Evolutionary conservation across 2,113 vertebrate species (phyloP), one percentile per base, ranked within the genome.

Genomic region (Sphaerodactylus townsendi): DNA sequence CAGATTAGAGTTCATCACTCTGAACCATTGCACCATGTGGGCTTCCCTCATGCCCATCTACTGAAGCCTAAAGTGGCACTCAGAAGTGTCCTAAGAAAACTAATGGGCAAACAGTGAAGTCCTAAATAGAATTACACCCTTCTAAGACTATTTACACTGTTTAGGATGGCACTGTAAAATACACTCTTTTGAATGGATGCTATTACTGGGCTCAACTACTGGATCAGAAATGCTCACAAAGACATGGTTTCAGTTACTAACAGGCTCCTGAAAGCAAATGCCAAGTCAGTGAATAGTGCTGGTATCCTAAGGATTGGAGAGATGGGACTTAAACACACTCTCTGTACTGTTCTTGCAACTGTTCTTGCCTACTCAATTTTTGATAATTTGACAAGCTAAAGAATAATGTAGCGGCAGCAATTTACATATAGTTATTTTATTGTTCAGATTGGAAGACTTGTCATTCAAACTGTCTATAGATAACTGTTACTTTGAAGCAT

Each of bases 261-360:
- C 3, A 77, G 11, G 17, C 41, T 77, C 70, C 39, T 8, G 11
- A n/a, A 28, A 53, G 28, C 25, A 62, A 48, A 59, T 37, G 10
- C 10, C 6, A 23, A 44, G 14, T 4, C 53, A 76, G 50, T 64
- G 13, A 68, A 7, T 44, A 35, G 35, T 2, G 44, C 44, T 85
- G 19, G 78, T 56, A 35, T 88, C 0, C 17, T 5, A 9, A 72
- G 9, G n/a, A 15, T 9, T 81, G 77, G 35, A 85, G 81, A 83
- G 69, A 78, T 0, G 3, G 41, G 9, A 46, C 35, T n/a, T 44
- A 48, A 46, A 89, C 79, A 73, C 0, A 1, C 48, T 65, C 33
- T 72, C 68, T 87, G 4, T 59, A 82, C 89, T n/a, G n/a, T n/a
- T 91, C 81, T 81, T 88, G n/a, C 73, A 84, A 82, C 80, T 76